Base-by-base conservation (phyloP, 2,113 vertebrate genomes). In the Lophochroa leadbeateri region DNA sequence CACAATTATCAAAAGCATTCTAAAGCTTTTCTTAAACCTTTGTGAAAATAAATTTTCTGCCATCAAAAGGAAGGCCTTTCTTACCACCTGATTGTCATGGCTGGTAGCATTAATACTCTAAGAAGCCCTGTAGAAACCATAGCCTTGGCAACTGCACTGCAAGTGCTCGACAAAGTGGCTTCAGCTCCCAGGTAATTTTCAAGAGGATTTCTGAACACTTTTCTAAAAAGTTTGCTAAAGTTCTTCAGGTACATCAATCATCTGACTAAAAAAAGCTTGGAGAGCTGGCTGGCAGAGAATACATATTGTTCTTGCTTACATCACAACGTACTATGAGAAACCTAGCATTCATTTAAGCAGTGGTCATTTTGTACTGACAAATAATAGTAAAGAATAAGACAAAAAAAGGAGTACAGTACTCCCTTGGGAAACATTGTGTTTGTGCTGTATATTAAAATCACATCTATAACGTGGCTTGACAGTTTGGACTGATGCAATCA, bases 361-460 rank as follows among this genome's bases (percentile, higher is more conserved):
- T 63, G 76, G 71, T 86, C 76, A 90, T 70, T 86, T 19, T 86
- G 72, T 86, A 86, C 92, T 41, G 31, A 57, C 64, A 74, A 93
- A 78, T 70, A 95, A 92, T 44, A 35, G 53, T 76, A 92, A 88
- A 35, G 37, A 47, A n/a, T 58, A 92, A 94, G 53, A 96, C 68
- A 91, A 90, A 88, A 75, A 91, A 90, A 86, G 70, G 52, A 57
- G 21, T 18, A 12, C 1, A 86, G 28, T 6, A 70, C 50, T 86
- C 88, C 55, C 86, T 83, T 70, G n/a, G 88, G 77, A 95, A 93
- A 71, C 65, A 70, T 31, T 33, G 39, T 53, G 50, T 53, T 93
- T 43, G 15, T 43, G 50, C 46, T 86, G 71, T 83, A 44, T 58
- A 88, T 77, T 88, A 83, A 94, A 90, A 90, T 46, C 88, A 46